Base-by-base conservation (phyloP, 1,140 invertebrate species). In the Bemisia tabaci region DNA sequence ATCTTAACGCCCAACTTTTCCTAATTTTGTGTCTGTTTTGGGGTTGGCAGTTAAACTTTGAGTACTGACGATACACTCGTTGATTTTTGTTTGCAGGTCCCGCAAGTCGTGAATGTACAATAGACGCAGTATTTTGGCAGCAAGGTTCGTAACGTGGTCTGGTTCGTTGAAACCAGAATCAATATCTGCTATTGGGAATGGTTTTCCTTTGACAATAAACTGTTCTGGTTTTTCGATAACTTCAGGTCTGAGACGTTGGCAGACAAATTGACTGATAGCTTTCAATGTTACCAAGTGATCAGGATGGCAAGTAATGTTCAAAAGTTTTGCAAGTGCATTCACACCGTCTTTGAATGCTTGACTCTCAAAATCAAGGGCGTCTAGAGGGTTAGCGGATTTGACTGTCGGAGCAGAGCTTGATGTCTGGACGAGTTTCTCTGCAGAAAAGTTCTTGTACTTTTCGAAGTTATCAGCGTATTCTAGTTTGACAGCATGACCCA, bases 1-100 rank as follows among this genome's bases (percentile, higher is more conserved):
- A n/a, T n/a, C n/a, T n/a, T n/a, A n/a, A n/a, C n/a, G n/a, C 68
- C 96, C 95, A 73, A 98, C 94, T 86, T 94, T 91, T 65, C 95
- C 95, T 25, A 98, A 80, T 76, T 85, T 88, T 1, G 93, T 94
- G 75, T 98, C 94, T 73, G 95, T 98, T 81, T 95, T 95, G 12
- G 96, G 96, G 85, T 98, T 90, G 11, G 95, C 95, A 21, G 95
- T 98, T 5, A 98, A 82, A 68, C 80, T 85, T 82, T 98, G 96
- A 1, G 96, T 90, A 66, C 84, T 82, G 1, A 97, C 95, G 74
- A 98, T 89, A 1, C 89, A 86, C 79, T 95, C 90, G 78, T 98
- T 98, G 48, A 97, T 96, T 73, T 86, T 86, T 0, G 94, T 97
- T 78, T 98, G 96, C 24, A 98, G 81, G 69, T 94, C 83, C 70